Evolutionary conservation across 2,113 vertebrate species (phyloP), one percentile per base, ranked within the genome.

Genomic region (Syngnathoides biaculeatus): DNA sequence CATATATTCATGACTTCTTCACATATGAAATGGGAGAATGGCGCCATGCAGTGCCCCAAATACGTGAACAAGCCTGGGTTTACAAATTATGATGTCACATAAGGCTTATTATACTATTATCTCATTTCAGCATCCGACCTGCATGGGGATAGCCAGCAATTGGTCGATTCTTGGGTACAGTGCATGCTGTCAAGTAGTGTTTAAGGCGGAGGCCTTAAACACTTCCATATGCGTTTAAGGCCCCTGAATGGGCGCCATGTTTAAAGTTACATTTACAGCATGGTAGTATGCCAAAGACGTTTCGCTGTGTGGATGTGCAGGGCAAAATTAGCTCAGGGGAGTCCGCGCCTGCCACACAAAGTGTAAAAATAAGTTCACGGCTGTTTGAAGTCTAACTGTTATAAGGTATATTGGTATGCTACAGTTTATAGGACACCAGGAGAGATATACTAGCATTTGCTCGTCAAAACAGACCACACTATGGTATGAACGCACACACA

Each of bases 1-100:
- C 24, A 80, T 89, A 63, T 81, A 84, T 85, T 88, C 65, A 87
- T 86, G 77, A 67, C 52, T 66, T 71, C 40, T 83, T 79, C 43
- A 66, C 26, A 15, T 65, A 83, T 82, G 12, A 84, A 81, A 79
- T 30, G 14, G 5, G 55, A 8, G 27, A 85, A 76, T 79, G 72
- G 63, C 42, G 59, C 61, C 74, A 55, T 79, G 47, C 53, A 11
- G 45, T 61, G 67, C 60, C 64, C 64, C 24, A 55, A 69, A 78
- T 43, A 73, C 57, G 66, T 2, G 0, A 67, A 79, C 60, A 26
- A 14, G 13, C 30, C 38, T 7, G 64, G 58, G 52, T 64, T n/a
- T 63, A 59, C 65, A 79, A 70, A 57, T 72, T 22, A 74, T 73
- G 74, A 79, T 56, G 55, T 69, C 50, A 84, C 72, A 81, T 68